phyloP scores from a whole-genome alignment of 1,140 invertebrate species.

The Rhopalosiphum padi region DNA sequence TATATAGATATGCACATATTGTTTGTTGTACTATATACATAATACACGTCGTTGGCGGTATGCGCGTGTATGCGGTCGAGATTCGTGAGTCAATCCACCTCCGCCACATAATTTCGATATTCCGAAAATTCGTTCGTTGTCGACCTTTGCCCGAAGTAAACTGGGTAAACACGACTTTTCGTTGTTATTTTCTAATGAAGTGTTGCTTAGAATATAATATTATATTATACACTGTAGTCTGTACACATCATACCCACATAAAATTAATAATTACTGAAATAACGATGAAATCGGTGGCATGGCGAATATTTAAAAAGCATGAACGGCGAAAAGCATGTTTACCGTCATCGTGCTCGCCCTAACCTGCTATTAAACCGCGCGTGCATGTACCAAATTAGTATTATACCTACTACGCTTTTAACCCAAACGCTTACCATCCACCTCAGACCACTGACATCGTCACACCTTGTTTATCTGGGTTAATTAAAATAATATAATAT shows the following conservation, averaged over 20 bases:
- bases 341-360: too few relatives aligned
- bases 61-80: background rate
- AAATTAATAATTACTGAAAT: background rate
- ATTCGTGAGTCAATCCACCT: background rate
- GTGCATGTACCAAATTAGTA: background rate
- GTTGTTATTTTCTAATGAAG: background rate
- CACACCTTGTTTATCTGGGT: background rate
- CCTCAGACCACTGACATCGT: background rate
- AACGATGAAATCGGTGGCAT: background rate
- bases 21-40: too few relatives aligned
- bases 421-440: background rate
- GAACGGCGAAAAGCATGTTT: background rate
- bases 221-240: background rate
- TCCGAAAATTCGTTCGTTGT: background rate
- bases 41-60: background rate
- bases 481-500: background rate
- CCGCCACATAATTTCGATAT: background rate
- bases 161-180: background rate
- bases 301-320: background rate
- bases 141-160: background rate
- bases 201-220: background rate
- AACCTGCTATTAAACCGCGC: background rate
- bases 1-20: too few relatives aligned
- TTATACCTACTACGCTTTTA: background rate
- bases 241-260: background rate